A percentile compares a stretch with the other conserved stretches of the same genome.
These are phyloP conservation scores for Kryptolebias ocellatus DNA, from an alignment of 2,797 vertebrate genomes.

Conservation along the genomic window DNA sequence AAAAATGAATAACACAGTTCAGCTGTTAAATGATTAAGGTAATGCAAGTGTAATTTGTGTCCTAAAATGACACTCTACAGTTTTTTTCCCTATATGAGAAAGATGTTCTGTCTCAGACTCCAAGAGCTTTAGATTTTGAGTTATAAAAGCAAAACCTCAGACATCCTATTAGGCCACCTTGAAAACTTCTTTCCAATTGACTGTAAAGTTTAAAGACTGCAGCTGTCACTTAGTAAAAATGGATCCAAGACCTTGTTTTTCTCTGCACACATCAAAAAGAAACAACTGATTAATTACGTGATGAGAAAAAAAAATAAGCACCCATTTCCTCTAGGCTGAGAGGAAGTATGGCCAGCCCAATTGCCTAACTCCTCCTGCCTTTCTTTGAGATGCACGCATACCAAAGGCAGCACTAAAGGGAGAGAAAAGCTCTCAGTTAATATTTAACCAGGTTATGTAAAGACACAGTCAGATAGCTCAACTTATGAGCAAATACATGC, in stretches of 20 bases:
- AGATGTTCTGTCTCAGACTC: background rate
- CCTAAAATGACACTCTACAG: background rate
- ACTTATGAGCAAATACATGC: constrained; percentile 62
- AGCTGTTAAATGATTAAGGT: background rate
- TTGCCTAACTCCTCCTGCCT: constrained; percentile 22
- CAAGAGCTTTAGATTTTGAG: constrained; percentile 1
- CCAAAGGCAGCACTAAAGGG: constrained; percentile 52
- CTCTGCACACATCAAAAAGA: constrained; percentile 5
- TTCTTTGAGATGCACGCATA: constrained; percentile 52
- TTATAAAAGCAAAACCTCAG: background rate
- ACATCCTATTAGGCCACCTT: background rate
- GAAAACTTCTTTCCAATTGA: background rate
- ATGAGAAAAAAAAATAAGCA: constrained; percentile 6
- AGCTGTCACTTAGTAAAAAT: background rate
- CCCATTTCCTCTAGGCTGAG: constrained; percentile 34
- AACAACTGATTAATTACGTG: background rate
- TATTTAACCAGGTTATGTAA: constrained; percentile 70
- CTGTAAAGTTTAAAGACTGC: background rate
- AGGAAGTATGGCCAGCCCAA: constrained; percentile 45
- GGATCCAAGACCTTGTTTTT: background rate
- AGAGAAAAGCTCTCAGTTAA: constrained; percentile 66
- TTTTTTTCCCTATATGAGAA: background rate
- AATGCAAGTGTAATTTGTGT: background rate
- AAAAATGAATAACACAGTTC: constrained; percentile 1
- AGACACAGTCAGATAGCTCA: constrained; percentile 59